Evolutionary conservation across 1,140 invertebrate species (phyloP).

Genomic region (Dendrolimus kikuchii): DNA sequence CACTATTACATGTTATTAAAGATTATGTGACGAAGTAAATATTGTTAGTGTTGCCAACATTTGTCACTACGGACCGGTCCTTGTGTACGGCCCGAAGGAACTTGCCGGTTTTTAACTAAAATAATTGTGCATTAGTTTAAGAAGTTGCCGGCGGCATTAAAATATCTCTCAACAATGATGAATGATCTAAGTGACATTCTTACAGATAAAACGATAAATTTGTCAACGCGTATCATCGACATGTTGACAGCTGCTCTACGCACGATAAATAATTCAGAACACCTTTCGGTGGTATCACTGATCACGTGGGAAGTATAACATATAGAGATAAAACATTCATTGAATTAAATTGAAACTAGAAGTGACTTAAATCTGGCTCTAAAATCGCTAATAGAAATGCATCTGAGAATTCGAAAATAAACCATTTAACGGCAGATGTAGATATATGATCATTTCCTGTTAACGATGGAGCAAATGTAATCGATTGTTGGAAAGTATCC

Average conservation of each 20-base stretch:
- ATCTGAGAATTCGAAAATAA: slow-evolving; percentile 17
- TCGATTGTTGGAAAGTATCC: slow-evolving; percentile 55
- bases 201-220: slow-evolving; percentile 30
- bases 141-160: neutral
- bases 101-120: too few species aligned
- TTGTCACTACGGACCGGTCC: too few species aligned
- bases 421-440: slow-evolving; percentile 7
- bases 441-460: slow-evolving; percentile 33
- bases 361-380: neutral
- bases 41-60: too few species aligned
- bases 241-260: slow-evolving; percentile 35
- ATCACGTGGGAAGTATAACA: slow-evolving; percentile 23
- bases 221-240: slow-evolving; percentile 34
- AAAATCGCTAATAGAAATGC: slow-evolving; percentile 1
- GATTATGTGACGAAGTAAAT: too few species aligned
- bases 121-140: too few species aligned
- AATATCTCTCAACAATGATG: slow-evolving; percentile 9
- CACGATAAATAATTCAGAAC: slow-evolving; percentile 30
- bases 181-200: slow-evolving; percentile 11
- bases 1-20: too few species aligned
- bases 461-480: slow-evolving; percentile 39
- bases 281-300: slow-evolving; percentile 12
- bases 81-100: too few species aligned
- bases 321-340: slow-evolving; percentile 7
- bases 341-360: too few species aligned